These are phyloP conservation scores for Drosophila sordidula DNA, from an alignment of 2,888 invertebrate genomes.

Conservation along the genomic window DNA sequence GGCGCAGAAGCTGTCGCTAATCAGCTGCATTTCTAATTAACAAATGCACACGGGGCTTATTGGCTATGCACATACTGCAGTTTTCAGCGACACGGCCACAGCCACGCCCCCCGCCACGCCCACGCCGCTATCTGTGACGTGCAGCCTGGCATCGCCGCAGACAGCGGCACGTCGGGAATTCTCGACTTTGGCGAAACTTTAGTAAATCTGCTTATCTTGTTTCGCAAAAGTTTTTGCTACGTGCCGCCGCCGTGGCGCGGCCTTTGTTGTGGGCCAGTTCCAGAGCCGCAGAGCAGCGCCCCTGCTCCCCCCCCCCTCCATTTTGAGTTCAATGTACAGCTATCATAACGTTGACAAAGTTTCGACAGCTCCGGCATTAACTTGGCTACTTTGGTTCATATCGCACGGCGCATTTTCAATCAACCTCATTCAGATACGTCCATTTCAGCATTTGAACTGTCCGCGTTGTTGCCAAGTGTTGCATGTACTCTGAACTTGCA, in stretches of 20 bases:
- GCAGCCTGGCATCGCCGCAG: constrained; percentile 39
- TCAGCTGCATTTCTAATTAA: constrained; percentile 65
- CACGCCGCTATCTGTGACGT: constrained; percentile 37
- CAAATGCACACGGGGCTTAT: constrained; percentile 20
- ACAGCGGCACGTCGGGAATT: constrained; percentile 62
- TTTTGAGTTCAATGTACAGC: constrained; percentile 63
- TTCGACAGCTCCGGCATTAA: constrained; percentile 66
- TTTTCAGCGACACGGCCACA: constrained; percentile 25
- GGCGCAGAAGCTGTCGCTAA: constrained; percentile 43
- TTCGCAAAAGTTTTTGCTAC: constrained; percentile 72
- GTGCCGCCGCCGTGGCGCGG: constrained; percentile 79
- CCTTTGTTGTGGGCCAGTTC: constrained; percentile 57
- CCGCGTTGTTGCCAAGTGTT: constrained; percentile 48
- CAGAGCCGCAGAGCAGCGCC: neutral
- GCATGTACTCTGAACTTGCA: constrained; percentile 6
- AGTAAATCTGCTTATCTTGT: constrained; percentile 82
- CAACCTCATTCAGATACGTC: constrained; percentile 27
- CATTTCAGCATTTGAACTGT: constrained; percentile 1
- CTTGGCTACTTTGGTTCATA: constrained; percentile 55
- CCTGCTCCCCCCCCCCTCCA: neutral
- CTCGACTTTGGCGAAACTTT: constrained; percentile 66
- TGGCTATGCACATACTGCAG: constrained; percentile 34
- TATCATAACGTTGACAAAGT: constrained; percentile 72
- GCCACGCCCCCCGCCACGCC: constrained; percentile 23
- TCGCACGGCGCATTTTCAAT: constrained; percentile 63